phyloP scores from a whole-genome alignment of 2,797 vertebrate species.

The Labroides dimidiatus region DNA sequence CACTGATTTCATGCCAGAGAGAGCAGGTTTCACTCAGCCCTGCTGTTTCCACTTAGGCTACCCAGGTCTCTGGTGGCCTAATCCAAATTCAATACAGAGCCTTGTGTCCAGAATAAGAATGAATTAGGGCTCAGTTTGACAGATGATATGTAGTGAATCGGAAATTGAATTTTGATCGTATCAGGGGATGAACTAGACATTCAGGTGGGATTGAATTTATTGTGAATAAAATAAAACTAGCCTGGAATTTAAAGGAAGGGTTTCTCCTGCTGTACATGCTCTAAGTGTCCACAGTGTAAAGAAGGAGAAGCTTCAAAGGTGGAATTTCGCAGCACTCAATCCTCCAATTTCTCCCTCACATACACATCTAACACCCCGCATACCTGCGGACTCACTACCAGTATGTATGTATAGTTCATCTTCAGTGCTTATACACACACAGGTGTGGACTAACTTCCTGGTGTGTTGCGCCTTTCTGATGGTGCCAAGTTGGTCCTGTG shows the following conservation, averaged over 20 bases:
- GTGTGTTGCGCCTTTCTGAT: conserved; percentile 48
- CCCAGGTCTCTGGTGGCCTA: conserved; percentile 72
- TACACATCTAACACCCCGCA: conserved; percentile 49
- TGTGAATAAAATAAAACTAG: conserved; percentile 34
- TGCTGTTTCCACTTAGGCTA: conserved; percentile 79
- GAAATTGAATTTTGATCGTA: conserved; percentile 58
- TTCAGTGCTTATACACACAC: conserved; percentile 52
- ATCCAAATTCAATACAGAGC: conserved; percentile 67
- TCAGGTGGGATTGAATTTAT: conserved; percentile 43
- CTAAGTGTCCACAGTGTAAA: conserved; percentile 45
- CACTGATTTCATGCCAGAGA: conserved; percentile 77
- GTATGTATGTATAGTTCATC: conserved; percentile 54
- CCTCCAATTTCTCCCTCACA: conserved; percentile 53
- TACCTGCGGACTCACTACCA: conserved; percentile 50
- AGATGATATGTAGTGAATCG: conserved; percentile 55
- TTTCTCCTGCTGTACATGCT: conserved; percentile 48
- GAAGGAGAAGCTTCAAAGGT: conserved; percentile 50
- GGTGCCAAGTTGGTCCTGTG: conserved; percentile 57
- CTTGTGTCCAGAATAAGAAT: conserved; percentile 69
- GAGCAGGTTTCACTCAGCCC: conserved; percentile 75
- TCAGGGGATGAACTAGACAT: conserved; percentile 31
- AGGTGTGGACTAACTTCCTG: conserved; percentile 62
- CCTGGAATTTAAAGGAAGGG: conserved; percentile 28
- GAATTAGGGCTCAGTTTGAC: conserved; percentile 70
- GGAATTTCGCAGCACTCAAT: conserved; percentile 77